Conservation (phyloP, 2,797 vertebrate genomes). For the Takifugu rubripes region DNA sequence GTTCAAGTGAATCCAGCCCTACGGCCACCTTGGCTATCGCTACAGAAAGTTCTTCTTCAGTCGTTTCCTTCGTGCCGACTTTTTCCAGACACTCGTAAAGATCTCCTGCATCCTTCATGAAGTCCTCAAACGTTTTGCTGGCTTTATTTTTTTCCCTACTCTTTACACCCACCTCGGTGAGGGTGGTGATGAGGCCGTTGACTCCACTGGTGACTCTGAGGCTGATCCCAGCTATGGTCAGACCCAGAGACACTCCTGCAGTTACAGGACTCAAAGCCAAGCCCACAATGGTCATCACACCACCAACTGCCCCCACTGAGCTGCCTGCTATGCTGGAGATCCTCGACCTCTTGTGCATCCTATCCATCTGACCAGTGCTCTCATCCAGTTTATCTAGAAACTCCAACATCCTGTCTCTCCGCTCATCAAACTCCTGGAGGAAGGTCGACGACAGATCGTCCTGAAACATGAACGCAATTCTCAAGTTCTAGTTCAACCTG, state of each 20-base stretch:
- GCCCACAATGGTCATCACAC: constrained; percentile 67
- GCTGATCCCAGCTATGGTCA: constrained; percentile 54
- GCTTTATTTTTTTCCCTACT: constrained; percentile 32
- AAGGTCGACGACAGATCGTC: no score
- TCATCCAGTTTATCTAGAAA: constrained; percentile 60
- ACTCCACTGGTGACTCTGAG: constrained; percentile 65
- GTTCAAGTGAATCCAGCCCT: neutral
- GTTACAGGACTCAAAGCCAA: constrained; percentile 70
- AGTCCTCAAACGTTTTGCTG: constrained; percentile 42
- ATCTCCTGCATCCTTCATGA: constrained; percentile 59
- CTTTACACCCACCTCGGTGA: constrained; percentile 63
- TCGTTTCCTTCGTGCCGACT: neutral
- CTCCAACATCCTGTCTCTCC: constrained; percentile 49
- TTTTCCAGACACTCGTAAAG: constrained; percentile 50
- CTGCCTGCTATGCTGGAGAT: constrained; percentile 74
- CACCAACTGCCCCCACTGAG: constrained; percentile 62
- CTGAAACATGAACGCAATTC: no score
- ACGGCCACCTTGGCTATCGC: neutral
- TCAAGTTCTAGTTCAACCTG: no score
- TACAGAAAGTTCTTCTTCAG: fast-evolving
- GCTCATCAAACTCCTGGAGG: constrained; percentile 31
- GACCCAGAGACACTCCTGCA: constrained; percentile 56
- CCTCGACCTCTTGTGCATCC: constrained; percentile 64
- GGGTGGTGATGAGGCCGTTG: constrained; percentile 51
- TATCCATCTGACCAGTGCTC: constrained; percentile 62